phyloP scores from a whole-genome alignment of 2,888 invertebrate genomes.

The Drosophila ustulata region DNA sequence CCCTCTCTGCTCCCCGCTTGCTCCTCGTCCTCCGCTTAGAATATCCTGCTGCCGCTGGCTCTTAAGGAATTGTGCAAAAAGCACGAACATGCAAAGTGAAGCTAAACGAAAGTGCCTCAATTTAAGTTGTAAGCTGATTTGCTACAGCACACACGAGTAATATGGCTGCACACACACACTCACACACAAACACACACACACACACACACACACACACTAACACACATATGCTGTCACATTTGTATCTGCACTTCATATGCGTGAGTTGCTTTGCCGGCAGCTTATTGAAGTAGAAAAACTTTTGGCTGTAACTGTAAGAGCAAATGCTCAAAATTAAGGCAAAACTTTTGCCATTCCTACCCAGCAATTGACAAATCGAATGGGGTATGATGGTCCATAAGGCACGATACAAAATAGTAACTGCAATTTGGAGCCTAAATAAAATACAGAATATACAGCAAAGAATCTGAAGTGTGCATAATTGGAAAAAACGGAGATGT shows the following conservation, averaged over 20 bases:
- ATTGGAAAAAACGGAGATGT: no score
- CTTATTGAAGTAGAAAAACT: constrained; percentile 76
- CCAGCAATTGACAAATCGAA: not conserved
- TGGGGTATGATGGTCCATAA: constrained; percentile 5
- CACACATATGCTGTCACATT: constrained; percentile 29
- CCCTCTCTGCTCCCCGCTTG: not conserved
- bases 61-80: constrained; percentile 68
- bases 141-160: constrained; percentile 54
- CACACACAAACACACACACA: constrained; percentile 23
- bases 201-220: constrained; percentile 14
- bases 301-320: constrained; percentile 61
- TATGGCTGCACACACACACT: constrained; percentile 45
- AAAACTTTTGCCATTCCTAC: constrained; percentile 60
- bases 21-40: constrained; percentile 34
- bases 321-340: constrained; percentile 72
- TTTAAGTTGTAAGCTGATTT: constrained; percentile 81
- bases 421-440: no score
- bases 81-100: constrained; percentile 78
- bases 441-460: not conserved
- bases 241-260: constrained; percentile 39
- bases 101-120: constrained; percentile 81
- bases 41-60: constrained; percentile 51
- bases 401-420: not conserved
- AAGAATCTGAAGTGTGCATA: no score
- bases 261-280: constrained; percentile 49